Percentiles rank a stretch among this genome's conserved stretches.
Conservation (phyloP, 1,140 invertebrate genomes). For the Drosophila kanapiae region DNA sequence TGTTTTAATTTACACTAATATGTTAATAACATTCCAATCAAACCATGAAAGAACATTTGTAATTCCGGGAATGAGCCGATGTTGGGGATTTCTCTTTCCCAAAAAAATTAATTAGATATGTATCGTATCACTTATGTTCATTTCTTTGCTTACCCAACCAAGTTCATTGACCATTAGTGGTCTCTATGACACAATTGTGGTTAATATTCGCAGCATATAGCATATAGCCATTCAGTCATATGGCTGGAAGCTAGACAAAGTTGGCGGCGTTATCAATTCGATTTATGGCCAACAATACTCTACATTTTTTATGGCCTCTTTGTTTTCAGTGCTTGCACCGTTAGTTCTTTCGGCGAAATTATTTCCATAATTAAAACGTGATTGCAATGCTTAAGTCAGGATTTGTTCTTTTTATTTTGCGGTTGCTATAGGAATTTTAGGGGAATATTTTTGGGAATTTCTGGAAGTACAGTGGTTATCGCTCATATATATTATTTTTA, state of each 20-base stretch:
- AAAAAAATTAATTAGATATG: conserved; percentile 24
- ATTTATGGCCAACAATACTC: conserved; percentile 57
- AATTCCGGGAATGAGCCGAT: conserved; percentile 19
- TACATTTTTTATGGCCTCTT: conserved; percentile 65
- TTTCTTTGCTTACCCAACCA: conserved; percentile 10
- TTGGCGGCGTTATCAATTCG: conserved; percentile 60
- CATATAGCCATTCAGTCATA: conserved; percentile 42
- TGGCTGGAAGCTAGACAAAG: conserved; percentile 17
- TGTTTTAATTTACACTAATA: conserved; percentile 36
- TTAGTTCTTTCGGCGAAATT: conserved; percentile 63
- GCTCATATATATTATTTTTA: not conserved
- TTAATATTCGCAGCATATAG: conserved; percentile 62
- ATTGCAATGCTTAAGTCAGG: conserved; percentile 10
- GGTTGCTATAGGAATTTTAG: conserved; percentile 13
- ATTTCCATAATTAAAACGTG: conserved; percentile 80
- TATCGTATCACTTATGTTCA: conserved; percentile 1
- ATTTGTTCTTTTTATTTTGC: not conserved
- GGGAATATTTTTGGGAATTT: not conserved
- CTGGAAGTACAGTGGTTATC: not conserved
- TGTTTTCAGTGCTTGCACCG: conserved; percentile 56
- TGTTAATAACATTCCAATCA: conserved; percentile 32
- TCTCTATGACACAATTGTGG: conserved; percentile 58
- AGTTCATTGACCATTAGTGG: conserved; percentile 68
- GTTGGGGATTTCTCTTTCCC: not conserved
- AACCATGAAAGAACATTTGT: not conserved